These are phyloP conservation scores for Cantharis rustica DNA, from an alignment of 2,888 invertebrate genomes.

Conservation along the genomic window DNA sequence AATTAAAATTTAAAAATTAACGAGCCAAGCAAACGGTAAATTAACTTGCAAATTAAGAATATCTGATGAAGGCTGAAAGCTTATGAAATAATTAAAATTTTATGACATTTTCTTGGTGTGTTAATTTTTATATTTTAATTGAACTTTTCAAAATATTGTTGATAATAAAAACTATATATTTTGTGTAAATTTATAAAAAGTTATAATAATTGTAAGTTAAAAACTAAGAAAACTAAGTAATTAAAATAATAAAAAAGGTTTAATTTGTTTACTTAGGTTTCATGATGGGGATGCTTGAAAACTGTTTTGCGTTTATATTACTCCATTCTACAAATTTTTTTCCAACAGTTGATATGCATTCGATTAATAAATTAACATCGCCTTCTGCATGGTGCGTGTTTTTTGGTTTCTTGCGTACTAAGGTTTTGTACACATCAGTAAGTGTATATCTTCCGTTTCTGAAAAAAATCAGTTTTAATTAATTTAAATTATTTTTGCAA, in stretches of 20 bases:
- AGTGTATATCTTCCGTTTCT: constrained; percentile 58
- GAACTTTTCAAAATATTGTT: background rate
- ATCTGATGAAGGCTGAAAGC: too few relatives aligned
- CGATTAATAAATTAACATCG: constrained; percentile 68
- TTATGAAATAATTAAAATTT: background rate
- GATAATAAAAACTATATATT: background rate
- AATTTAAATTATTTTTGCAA: background rate
- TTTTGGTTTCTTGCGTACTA: constrained; percentile 56
- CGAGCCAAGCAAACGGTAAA: background rate
- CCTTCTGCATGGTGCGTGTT: constrained; percentile 70
- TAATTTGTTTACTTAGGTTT: background rate
- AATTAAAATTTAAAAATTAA: background rate
- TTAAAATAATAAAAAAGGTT: background rate
- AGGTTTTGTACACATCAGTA: constrained; percentile 60
- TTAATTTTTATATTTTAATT: background rate
- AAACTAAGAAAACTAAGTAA: background rate
- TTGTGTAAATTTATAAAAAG: background rate
- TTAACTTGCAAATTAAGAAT: too few relatives aligned
- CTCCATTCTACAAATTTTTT: constrained; percentile 64
- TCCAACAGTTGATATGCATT: constrained; percentile 63
- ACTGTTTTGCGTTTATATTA: constrained; percentile 51
- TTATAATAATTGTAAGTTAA: too few relatives aligned
- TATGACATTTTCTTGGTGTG: background rate
- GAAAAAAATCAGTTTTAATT: too few relatives aligned
- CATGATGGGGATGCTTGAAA: constrained; percentile 47